Evolutionary conservation across 2,888 invertebrate genomes (phyloP), one percentile per base, ranked within the genome.

Genomic region (Lathronympha strigana): DNA sequence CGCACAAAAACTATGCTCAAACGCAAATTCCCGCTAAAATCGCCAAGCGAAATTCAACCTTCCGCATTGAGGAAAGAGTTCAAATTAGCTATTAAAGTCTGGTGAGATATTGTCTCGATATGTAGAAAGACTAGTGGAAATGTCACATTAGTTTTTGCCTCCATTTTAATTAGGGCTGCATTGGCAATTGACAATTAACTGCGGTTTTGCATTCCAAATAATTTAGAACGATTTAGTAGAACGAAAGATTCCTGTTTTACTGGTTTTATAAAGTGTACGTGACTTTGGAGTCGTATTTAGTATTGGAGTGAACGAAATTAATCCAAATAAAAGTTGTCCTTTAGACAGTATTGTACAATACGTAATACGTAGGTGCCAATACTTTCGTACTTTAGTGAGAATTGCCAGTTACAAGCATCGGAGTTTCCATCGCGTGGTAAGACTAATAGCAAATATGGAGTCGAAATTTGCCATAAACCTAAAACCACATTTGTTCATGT

Each of bases 51-150:
- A 36, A 47, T 47, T 53, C 9, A 15, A 40, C 17, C 23, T 25
- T 55, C 23, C 31, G 25, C 8, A 31, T 45, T 23, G 15, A 13
- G 9, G n/a, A 21, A 28, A 40, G 57, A 9, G 40, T 50, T 17
- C 21, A 17, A 25, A 50, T n/a, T 55, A 19, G 33, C 43, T 47
- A 38, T 38, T 19, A 49, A 21, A 1, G n/a, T 43, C 15, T 31
- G 28, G 54, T 62, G 43, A 68, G 62, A 72, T 53, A 49, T 50
- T 61, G 58, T 58, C 54, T 47, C 55, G 58, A 50, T 58, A 23
- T 72, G 72, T 66, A 68, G 69, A 71, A 72, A 70, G 68, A 69
- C 68, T 62, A 67, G 51, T 73, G 70, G 72, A 71, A 72, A 68
- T 66, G 62, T 70, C 69, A 67, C 31, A 31, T 36, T 28, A 40